Evolutionary conservation across 2,113 vertebrate species (phyloP), one percentile per base, ranked within the genome.

Genomic region (Chloropsis hardwickii): DNA sequence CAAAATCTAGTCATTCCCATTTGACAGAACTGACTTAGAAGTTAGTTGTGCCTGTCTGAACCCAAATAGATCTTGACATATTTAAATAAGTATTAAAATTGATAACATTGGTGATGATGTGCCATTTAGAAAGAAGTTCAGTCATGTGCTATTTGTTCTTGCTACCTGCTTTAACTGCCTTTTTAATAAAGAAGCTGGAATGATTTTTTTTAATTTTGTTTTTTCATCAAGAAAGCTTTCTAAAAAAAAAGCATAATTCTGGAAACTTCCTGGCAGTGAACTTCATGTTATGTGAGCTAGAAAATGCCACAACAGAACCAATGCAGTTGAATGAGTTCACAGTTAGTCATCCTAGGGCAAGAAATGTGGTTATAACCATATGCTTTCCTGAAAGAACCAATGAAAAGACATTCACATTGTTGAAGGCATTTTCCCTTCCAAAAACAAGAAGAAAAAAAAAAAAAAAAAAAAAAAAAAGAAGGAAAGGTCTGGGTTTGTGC

Each of bases 31-130:
- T 96, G 95, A 96, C 97, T 97, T 74, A 73, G 93, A 88, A 93
- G 97, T 98, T 98, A 98, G 91, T 96, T 98, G 97, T 98, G 98
- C 98, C 98, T 98, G 98, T 98, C 98, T 98, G 98, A 98, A 97
- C 96, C 94, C 96, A 98, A 98, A 98, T 97, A 97, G 96, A 98
- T 96, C 86, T 96, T 98, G 98, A 98, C 97, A 97, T 97, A 98
- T 98, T 98, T 98, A 98, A 98, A 93, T 96, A 97, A 86, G 96
- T 96, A 97, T 97, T 97, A 97, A 97, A 97, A 97, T 86, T 95
- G 96, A 97, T 98, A 97, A 97, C 97, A 96, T 85, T 93, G 94
- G 60, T 83, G 94, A 95, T 97, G 93, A 97, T 97, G 95, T 48
- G 84, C 73, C 90, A 81, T 65, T 92, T 83, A 96, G 91, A 95